Evolutionary conservation across 2,797 vertebrate genomes (phyloP).

Genomic region (Nannoperca obscura): DNA sequence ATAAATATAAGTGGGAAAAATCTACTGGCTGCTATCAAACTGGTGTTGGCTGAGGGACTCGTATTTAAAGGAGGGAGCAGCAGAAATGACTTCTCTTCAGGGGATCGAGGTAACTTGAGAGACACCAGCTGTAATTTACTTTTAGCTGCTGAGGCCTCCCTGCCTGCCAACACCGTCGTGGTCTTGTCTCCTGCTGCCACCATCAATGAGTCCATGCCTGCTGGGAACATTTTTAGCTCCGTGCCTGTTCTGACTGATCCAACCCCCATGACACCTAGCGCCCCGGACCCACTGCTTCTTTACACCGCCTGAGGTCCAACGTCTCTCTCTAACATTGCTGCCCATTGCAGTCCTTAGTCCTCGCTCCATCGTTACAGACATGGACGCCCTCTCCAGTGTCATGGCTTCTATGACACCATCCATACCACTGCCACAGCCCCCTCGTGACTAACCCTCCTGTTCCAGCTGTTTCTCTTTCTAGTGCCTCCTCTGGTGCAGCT

Average conservation of each 20-base stretch:
- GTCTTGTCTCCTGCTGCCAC: conserved; percentile 41
- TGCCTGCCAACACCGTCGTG: conserved; percentile 23
- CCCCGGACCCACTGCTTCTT: conserved; percentile 14
- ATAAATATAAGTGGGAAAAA: conserved; percentile 15
- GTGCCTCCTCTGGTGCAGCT: background rate
- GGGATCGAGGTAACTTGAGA: conserved; percentile 13
- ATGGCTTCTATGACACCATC: conserved; percentile 5
- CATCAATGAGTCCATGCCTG: conserved; percentile 40
- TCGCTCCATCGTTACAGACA: conserved; percentile 19
- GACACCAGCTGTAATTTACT: conserved; percentile 48
- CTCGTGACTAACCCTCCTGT: conserved; percentile 7
- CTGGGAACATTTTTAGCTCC: conserved; percentile 56
- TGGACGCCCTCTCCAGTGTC: background rate
- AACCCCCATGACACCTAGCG: background rate
- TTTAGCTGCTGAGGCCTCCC: conserved; percentile 34
- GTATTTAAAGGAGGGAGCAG: conserved; percentile 21
- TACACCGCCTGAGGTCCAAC: background rate
- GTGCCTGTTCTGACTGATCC: conserved; percentile 31
- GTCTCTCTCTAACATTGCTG: conserved; percentile 2
- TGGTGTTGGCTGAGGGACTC: background rate
- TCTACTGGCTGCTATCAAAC: conserved; percentile 14
- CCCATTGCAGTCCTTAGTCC: background rate
- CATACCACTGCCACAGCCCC: conserved; percentile 3
- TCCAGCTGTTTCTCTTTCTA: background rate
- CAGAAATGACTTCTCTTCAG: conserved; percentile 13